These are phyloP conservation scores for Ennomos quercinarius DNA, from an alignment of 2,888 invertebrate species.

Conservation along the genomic window DNA sequence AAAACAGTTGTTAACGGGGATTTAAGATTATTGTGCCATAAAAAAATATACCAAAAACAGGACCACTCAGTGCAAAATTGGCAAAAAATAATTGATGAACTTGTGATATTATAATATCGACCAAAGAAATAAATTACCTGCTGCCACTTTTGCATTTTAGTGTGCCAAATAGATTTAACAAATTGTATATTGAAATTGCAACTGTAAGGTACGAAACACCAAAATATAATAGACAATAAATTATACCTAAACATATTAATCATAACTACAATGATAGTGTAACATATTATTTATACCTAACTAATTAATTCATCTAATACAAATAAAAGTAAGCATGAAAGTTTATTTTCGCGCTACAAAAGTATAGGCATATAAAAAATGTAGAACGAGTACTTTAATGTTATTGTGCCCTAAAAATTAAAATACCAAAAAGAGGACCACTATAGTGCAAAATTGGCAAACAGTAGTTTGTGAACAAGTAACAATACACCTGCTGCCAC, in stretches of 20 bases:
- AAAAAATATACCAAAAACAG: not conserved
- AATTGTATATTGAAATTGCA: not conserved
- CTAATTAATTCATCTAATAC: no score
- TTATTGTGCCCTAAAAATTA: no score
- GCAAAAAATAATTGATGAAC: not conserved
- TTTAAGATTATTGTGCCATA: not conserved
- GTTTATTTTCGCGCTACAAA: no score
- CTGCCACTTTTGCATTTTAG: no score
- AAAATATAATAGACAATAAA: not conserved
- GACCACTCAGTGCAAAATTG: conserved; percentile 5
- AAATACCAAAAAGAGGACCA: conserved; percentile 2
- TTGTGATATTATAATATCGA: not conserved
- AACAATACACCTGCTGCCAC: not conserved
- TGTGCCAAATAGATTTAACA: conserved; percentile 3
- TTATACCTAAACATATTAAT: not conserved
- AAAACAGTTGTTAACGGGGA: no score
- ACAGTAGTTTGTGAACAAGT: no score
- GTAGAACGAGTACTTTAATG: no score
- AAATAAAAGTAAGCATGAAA: no score
- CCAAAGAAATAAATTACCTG: not conserved
- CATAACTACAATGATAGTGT: no score
- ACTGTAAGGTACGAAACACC: conserved; percentile 5
- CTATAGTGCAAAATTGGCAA: conserved; percentile 3
- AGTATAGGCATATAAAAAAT: no score
- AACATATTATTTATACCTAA: no score